Evolutionary conservation across 2,113 vertebrate species (phyloP), one percentile per base, ranked within the genome.

Genomic region (Chunga burmeisteri): DNA sequence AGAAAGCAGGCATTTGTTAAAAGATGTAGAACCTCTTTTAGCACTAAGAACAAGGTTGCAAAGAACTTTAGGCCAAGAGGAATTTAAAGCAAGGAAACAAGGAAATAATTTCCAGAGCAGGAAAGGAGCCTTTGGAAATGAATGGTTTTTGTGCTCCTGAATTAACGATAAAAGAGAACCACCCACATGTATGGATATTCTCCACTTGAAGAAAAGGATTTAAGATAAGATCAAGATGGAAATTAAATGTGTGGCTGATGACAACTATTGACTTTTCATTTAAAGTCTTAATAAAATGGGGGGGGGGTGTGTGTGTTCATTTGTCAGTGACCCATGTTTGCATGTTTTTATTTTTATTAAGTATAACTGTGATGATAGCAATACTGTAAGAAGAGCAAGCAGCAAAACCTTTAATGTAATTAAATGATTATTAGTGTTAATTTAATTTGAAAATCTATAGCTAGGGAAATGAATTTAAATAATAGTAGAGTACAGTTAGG

Each of bases 241-340:
- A 96, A 96, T 86, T 86, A 91, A 86, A 91, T 36, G 30, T 38
- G 36, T 91, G 73, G 52, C 38, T 96, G 26, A 56, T 73, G 32
- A 38, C 62, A 87, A 74, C n/a, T 89, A 73, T 3, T 93, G 67
- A 85, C 34, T 92, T 38, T 56, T 75, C 56, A 74, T 89, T 90
- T 73, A 92, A 95, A 93, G 10, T 14, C 17, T 70, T 78, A 79
- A 92, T 52, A 81, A 96, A 86, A 44, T 40, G n/a, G n/a, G n/a
- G n/a, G n/a, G n/a, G n/a, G n/a, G n/a, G n/a, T n/a, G 32, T 68
- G 5, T 5, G 6, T 20, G 16, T 87, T 55, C 4, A 73, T 81
- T 94, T 81, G 34, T 75, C 52, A 70, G 55, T 50, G 58, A 66
- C 13, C 16, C 49, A 34, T 55, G 13, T 77, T 82, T 68, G 19